Evolutionary conservation across 2,797 vertebrate species (phyloP), one percentile per base, ranked within the genome.

Genomic region (Limnodromus scolopaceus): DNA sequence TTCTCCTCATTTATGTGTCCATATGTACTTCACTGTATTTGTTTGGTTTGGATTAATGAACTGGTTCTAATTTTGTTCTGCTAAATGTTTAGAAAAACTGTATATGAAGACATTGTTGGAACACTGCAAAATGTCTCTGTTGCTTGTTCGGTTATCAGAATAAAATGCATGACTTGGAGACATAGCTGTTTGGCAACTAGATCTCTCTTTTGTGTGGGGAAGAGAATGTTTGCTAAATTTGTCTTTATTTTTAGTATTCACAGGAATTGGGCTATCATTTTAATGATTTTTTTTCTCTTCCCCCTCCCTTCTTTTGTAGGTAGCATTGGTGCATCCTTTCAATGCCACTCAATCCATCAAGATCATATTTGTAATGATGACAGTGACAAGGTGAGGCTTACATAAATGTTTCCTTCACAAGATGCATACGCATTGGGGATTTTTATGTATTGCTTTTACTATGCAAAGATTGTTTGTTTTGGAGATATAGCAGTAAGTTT

Each of bases 341-440:
- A 98, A 92, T 99, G 98, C 97, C 98, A 98, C 95, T 96, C 98
- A 94, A 95, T 98, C 97, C 99, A 99, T 96, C 99, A 99, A 84
- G 99, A 99, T 97, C 99, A 98, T 89, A 98, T 99, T 58, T 99
- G 98, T 93, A 99, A 98, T 96, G 99, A 99, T 92, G 99, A 99
- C 97, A 98, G 98, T 88, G 99, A 99, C 97, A 99, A 99, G 99
- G 99, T 99, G 98, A 99, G 98, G 93, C 72, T 54, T 30, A 84
- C 91, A 92, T 94, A 88, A 94, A 92, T 84, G 60, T 71, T 94
- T 95, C 27, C 64, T 75, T 79, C 81, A 92, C 74, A 87, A 93
- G 84, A 84, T 95, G 63, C 70, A 76, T 91, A 86, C 66, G 36
- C n/a, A 48, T 61, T 84, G 38, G 16, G n/a, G 22, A 6, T 39